Evolutionary conservation across 2,888 invertebrate species (phyloP).

Genomic region (Ferrisia virgata): DNA sequence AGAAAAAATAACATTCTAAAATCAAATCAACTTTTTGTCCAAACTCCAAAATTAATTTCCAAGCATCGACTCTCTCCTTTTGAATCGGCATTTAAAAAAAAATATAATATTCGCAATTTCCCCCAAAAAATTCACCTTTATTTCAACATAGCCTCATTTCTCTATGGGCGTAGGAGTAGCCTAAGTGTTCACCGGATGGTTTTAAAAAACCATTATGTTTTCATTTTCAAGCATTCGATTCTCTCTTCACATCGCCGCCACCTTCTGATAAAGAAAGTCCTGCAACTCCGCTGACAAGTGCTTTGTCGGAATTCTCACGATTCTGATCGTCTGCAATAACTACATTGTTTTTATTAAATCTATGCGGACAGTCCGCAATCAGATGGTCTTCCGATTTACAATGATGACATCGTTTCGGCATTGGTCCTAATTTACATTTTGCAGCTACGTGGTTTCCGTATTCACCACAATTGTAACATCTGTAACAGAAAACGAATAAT

Average conservation of each 20-base stretch:
- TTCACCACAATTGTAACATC: conserved; percentile 91
- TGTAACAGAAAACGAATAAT: conserved; percentile 53
- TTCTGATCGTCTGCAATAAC: conserved; percentile 19
- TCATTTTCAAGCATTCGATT: conserved; percentile 39
- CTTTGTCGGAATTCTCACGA: conserved; percentile 35
- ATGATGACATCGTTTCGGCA: conserved; percentile 86
- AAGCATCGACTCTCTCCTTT: conserved; percentile 36
- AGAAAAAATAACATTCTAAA: conserved; percentile 10
- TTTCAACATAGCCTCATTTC: conserved; percentile 40
- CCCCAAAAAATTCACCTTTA: conserved; percentile 36
- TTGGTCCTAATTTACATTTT: conserved; percentile 81
- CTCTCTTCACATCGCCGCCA: conserved; percentile 15
- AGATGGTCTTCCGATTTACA: conserved; percentile 86
- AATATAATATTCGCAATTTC: conserved; percentile 32
- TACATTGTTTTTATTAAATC: conserved; percentile 44
- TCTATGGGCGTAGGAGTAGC: conserved; percentile 44
- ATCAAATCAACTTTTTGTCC: not conserved
- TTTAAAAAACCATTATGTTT: conserved; percentile 18
- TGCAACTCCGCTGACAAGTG: conserved; percentile 23
- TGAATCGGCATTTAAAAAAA: conserved; percentile 24
- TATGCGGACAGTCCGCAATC: conserved; percentile 77
- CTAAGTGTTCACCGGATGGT: conserved; percentile 41
- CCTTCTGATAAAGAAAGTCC: conserved; percentile 34
- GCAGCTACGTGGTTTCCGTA: conserved; percentile 90
- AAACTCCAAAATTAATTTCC: conserved; percentile 33